These are phyloP conservation scores for Xerus rutilus DNA, from an alignment of 2,797 vertebrate genomes.

Conservation along the genomic window DNA sequence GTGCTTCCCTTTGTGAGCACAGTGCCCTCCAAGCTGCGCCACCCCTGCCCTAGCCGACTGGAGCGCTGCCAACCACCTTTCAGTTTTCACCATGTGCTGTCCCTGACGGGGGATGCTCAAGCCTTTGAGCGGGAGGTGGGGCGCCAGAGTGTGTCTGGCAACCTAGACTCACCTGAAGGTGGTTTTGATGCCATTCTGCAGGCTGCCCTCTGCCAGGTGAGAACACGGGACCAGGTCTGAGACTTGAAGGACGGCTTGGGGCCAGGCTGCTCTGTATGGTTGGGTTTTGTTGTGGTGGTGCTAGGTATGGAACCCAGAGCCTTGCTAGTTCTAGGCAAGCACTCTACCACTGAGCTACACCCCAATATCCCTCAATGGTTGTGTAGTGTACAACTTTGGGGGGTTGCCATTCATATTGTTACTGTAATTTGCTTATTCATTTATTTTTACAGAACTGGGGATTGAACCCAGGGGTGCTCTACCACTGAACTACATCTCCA, in stretches of 20 bases:
- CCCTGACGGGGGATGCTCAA: slow-evolving; percentile 84
- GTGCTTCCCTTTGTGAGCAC: slow-evolving; percentile 90
- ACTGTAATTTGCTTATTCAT: neutral
- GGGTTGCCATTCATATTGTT: neutral
- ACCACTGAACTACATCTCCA: neutral
- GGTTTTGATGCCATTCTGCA: slow-evolving; percentile 92
- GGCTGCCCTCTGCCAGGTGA: slow-evolving; percentile 90
- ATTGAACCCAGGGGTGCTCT: too few relatives aligned
- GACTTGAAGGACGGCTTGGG: neutral
- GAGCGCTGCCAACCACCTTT: slow-evolving; percentile 88
- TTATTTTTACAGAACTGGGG: neutral
- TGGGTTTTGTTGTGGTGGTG: too few relatives aligned
- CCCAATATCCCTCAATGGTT: neutral
- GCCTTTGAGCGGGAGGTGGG: slow-evolving; percentile 89
- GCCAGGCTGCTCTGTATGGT: neutral
- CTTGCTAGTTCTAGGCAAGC: too few relatives aligned
- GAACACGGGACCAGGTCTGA: neutral
- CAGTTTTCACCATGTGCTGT: slow-evolving; percentile 88
- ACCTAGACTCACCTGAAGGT: slow-evolving; percentile 89
- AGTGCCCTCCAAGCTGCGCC: slow-evolving; percentile 78
- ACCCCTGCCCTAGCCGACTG: slow-evolving; percentile 86
- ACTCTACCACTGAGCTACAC: too few relatives aligned
- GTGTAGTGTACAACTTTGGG: neutral
- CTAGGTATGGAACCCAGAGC: too few relatives aligned
- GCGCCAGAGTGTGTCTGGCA: slow-evolving; percentile 89